These are phyloP conservation scores for Hoplostethus mediterraneus DNA, from an alignment of 2,797 vertebrate genomes.

Conservation along the genomic window DNA sequence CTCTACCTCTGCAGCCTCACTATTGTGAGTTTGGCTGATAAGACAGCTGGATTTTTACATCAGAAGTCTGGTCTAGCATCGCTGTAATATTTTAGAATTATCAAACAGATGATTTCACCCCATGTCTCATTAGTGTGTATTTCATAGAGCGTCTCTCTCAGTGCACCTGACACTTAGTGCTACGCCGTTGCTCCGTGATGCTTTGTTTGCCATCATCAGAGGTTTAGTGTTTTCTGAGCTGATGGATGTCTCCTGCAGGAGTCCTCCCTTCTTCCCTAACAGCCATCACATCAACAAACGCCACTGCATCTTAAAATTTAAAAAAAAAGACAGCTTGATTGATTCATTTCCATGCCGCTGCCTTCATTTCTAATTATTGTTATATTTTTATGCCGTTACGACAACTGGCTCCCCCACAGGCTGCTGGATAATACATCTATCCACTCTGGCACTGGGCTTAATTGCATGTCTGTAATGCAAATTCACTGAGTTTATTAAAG, in stretches of 20 bases:
- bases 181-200: not conserved
- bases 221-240: slow-evolving; percentile 49
- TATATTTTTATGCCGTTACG: slow-evolving; percentile 71
- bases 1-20: not conserved
- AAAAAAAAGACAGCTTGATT: slow-evolving; percentile 66
- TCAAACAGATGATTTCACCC: not conserved
- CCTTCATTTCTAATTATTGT: slow-evolving; percentile 75
- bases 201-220: slow-evolving; percentile 54
- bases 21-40: slow-evolving; percentile 17
- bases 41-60: not conserved
- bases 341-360: slow-evolving; percentile 70
- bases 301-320: slow-evolving; percentile 38
- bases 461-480: slow-evolving; percentile 62
- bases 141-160: not conserved
- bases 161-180: slow-evolving; percentile 21
- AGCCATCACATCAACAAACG: slow-evolving; percentile 30
- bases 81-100: not conserved
- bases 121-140: slow-evolving; percentile 18
- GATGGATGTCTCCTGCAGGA: slow-evolving; percentile 68
- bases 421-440: slow-evolving; percentile 66
- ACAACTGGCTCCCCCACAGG: slow-evolving; percentile 38
- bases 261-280: slow-evolving; percentile 22
- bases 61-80: not conserved
- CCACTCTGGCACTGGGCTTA: slow-evolving; percentile 51
- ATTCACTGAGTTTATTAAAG: slow-evolving; percentile 57